Percentiles rank a stretch among this genome's conserved stretches.
Evolutionary conservation across 2,888 invertebrate genomes (phyloP).

Genomic region (Perdita meconis): DNA sequence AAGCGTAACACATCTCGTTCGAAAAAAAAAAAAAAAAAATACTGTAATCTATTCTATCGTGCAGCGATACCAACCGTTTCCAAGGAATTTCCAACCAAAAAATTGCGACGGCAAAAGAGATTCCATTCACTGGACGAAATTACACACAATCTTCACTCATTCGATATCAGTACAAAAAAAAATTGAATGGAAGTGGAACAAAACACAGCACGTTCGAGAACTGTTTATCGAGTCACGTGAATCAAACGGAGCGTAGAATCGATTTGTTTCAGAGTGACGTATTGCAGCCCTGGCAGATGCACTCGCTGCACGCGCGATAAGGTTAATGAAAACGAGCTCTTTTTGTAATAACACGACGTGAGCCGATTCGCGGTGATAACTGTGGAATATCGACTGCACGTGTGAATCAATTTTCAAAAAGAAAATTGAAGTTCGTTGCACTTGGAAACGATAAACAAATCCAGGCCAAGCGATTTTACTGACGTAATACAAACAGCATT

Average conservation of each 20-base stretch:
- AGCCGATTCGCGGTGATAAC: slow-evolving; percentile 43
- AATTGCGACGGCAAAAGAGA: neutral
- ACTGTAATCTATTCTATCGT: too few relatives aligned
- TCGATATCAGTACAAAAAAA: neutral
- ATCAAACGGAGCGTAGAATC: slow-evolving; percentile 19
- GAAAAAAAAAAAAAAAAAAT: too few relatives aligned
- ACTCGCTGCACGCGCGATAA: slow-evolving; percentile 44
- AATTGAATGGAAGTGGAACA: neutral
- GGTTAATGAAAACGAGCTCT: slow-evolving; percentile 46
- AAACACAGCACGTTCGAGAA: slow-evolving; percentile 9
- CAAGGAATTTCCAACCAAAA: neutral
- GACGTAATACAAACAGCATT: too few relatives aligned
- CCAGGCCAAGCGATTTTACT: neutral
- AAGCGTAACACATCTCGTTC: too few relatives aligned
- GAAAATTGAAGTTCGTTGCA: slow-evolving; percentile 48
- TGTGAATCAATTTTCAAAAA: slow-evolving; percentile 16
- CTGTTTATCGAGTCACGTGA: neutral
- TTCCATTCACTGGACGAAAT: neutral
- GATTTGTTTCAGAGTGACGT: slow-evolving; percentile 23
- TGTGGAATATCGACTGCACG: slow-evolving; percentile 29
- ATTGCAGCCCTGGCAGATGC: neutral
- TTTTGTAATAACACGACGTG: slow-evolving; percentile 39
- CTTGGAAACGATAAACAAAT: slow-evolving; percentile 9
- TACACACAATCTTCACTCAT: neutral
- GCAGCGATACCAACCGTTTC: neutral